phyloP scores from a whole-genome alignment of 2,797 vertebrate genomes.

The Muraenolepis orangiensis region DNA sequence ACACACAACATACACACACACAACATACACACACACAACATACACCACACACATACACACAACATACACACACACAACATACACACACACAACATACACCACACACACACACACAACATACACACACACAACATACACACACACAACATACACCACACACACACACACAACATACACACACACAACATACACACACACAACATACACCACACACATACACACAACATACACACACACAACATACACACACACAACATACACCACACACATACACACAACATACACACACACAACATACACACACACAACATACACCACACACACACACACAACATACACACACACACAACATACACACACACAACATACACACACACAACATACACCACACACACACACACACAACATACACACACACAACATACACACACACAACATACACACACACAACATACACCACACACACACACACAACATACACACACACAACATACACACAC shows the following conservation, averaged over 20 bases:
- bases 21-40: no score
- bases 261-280: constrained; percentile 56
- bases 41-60: constrained; percentile 56
- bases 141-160: no score
- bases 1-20: constrained; percentile 42
- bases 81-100: no score
- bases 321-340: constrained; percentile 50
- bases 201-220: no score
- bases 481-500: constrained; percentile 47
- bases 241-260: no score
- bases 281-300: no score
- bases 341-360: constrained; percentile 50
- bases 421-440: constrained; percentile 55
- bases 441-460: no score
- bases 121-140: no score
- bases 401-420: constrained; percentile 36
- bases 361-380: constrained; percentile 28
- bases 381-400: no score
- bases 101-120: constrained; percentile 55
- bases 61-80: no score
- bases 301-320: no score
- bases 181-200: no score
- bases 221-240: constrained; percentile 28
- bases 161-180: constrained; percentile 48
- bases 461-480: constrained; percentile 52